Conservation (phyloP, 2,888 invertebrate genomes). For the Sphinx pinastri region DNA sequence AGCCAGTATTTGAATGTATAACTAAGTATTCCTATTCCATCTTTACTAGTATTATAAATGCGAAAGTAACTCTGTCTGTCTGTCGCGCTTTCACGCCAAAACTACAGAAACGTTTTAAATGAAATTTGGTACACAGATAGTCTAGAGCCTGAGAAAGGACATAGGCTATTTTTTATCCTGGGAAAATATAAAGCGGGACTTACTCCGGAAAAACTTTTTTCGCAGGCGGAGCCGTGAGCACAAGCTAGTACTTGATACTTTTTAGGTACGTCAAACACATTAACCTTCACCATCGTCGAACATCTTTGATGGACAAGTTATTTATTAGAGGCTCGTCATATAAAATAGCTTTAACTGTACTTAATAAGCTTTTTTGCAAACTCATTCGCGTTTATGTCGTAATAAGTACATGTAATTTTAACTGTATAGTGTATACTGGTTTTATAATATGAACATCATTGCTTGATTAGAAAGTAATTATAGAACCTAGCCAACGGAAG, state of each 20-base stretch:
- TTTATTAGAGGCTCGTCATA: constrained; percentile 39
- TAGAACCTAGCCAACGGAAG: neutral
- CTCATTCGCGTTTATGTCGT: constrained; percentile 34
- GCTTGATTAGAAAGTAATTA: constrained; percentile 20
- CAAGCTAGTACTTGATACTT: constrained; percentile 34
- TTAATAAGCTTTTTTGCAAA: constrained; percentile 32
- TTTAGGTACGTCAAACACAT: constrained; percentile 31
- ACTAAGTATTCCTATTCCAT: neutral
- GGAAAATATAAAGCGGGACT: too few species aligned
- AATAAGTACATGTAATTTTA: neutral
- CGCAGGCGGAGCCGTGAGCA: too few species aligned
- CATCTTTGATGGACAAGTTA: constrained; percentile 36
- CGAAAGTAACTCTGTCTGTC: too few species aligned
- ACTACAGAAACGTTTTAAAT: too few species aligned
- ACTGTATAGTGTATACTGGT: constrained; percentile 7
- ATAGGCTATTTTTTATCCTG: too few species aligned
- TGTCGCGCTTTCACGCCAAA: too few species aligned
- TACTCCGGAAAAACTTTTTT: too few species aligned
- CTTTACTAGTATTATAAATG: too few species aligned
- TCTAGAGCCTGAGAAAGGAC: too few species aligned
- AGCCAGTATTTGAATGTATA: too few species aligned
- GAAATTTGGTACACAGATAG: too few species aligned
- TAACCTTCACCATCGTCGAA: too few species aligned
- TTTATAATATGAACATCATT: neutral
- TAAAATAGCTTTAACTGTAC: constrained; percentile 23